Conservation (phyloP, 92 coral and sea anemone genomes). For the Montipora capitata region DNA sequence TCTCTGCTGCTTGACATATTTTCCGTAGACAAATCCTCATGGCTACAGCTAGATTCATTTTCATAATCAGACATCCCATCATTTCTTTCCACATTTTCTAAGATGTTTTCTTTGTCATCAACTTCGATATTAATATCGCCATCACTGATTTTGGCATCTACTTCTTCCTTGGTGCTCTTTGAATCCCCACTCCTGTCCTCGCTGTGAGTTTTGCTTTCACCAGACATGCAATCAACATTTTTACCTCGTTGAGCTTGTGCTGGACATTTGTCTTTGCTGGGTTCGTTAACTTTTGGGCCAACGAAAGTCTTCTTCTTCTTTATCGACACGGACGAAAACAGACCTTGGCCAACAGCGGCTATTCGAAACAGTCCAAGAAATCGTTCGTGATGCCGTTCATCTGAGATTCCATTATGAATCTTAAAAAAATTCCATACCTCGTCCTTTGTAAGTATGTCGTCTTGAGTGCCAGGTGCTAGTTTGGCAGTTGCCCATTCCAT, state of each 20-base stretch:
- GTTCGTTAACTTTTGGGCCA: constrained; percentile 2
- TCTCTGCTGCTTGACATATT: constrained; percentile 24
- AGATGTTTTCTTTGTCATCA: constrained; percentile 4
- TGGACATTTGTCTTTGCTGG: constrained; percentile 15
- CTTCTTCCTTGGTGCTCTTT: neutral
- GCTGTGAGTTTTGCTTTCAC: constrained; percentile 12
- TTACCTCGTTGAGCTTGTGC: constrained; percentile 1
- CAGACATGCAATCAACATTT: constrained; percentile 10
- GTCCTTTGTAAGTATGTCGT: constrained; percentile 14
- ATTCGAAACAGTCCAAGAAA: constrained; percentile 1
- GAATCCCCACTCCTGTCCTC: constrained; percentile 4
- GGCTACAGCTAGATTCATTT: constrained; percentile 8
- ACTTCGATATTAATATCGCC: constrained; percentile 10
- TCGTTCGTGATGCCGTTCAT: constrained; percentile 10
- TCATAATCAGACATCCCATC: neutral
- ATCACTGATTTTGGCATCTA: constrained; percentile 14
- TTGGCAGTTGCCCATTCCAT: neutral
- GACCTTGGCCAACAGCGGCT: constrained; percentile 16
- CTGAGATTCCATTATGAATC: constrained; percentile 11
- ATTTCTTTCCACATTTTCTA: constrained; percentile 15
- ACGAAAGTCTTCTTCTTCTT: neutral
- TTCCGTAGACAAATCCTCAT: constrained; percentile 1
- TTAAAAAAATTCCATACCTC: constrained; percentile 8
- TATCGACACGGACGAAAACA: constrained; percentile 9
- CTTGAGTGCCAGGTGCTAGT: constrained; percentile 7